These are phyloP conservation scores for Drosophila nasuta DNA, from an alignment of 1,140 invertebrate genomes.

Conservation along the genomic window DNA sequence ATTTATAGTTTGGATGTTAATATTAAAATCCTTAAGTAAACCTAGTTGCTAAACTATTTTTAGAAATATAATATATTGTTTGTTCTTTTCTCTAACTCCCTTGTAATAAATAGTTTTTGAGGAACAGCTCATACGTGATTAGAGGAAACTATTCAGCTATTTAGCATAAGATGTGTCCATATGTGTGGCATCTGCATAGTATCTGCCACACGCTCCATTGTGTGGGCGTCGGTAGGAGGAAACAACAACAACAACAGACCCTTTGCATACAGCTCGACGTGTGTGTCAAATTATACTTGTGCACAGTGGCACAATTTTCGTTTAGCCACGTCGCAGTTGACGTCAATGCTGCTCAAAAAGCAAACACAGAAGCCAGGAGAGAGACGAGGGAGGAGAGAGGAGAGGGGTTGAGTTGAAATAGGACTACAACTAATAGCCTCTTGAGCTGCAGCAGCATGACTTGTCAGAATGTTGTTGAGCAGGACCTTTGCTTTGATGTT, in stretches of 20 bases:
- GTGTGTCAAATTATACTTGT: constrained; percentile 11
- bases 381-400: neutral
- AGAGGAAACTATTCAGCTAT: neutral
- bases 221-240: neutral
- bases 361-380: neutral
- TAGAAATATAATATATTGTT: no score
- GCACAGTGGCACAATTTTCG: constrained; percentile 15
- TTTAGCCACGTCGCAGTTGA: constrained; percentile 7
- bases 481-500: no score
- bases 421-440: neutral
- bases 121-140: neutral
- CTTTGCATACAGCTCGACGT: neutral
- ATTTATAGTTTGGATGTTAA: no score
- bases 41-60: no score
- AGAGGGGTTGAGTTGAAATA: neutral
- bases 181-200: neutral
- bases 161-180: neutral
- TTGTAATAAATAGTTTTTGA: no score
- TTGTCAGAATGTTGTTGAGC: neutral
- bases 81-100: no score
- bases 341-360: constrained; percentile 2
- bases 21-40: no score
- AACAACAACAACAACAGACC: neutral
- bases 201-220: constrained; percentile 6
- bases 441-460: neutral